Percentiles rank a stretch among this genome's conserved stretches.
Evolutionary conservation across 2,797 vertebrate species (phyloP).

Genomic region (Acipenser oxyrinchus): DNA sequence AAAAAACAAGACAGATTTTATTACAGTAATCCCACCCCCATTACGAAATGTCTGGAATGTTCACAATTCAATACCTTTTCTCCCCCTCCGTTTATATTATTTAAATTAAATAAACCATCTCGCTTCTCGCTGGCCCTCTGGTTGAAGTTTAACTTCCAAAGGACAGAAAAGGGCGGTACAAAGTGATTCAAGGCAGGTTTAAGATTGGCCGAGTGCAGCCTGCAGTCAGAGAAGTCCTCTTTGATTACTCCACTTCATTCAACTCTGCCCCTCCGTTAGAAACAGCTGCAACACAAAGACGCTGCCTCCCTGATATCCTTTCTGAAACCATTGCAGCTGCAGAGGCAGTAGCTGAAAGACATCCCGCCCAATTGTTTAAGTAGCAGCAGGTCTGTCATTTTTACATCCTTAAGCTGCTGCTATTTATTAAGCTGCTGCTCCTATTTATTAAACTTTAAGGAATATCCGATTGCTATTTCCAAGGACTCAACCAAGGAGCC

Average conservation of each 20-base stretch:
- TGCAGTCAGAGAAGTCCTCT: conserved; percentile 1
- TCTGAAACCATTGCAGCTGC: background rate
- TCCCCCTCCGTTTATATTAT: background rate
- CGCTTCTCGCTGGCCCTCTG: background rate
- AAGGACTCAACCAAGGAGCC: conserved; percentile 96
- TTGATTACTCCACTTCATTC: background rate
- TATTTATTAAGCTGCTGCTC: too few relatives aligned
- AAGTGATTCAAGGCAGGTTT: background rate
- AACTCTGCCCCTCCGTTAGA: background rate
- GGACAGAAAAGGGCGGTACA: background rate
- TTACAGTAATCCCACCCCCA: background rate
- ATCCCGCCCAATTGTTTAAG: too few relatives aligned
- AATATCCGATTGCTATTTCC: conserved; percentile 92
- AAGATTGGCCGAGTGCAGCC: background rate
- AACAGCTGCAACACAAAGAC: background rate
- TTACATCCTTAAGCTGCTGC: background rate
- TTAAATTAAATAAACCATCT: too few relatives aligned
- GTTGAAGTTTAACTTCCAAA: conserved; percentile 4
- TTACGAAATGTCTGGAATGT: conserved; percentile 8
- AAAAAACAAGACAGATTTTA: conserved; percentile 1
- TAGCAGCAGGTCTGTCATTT: background rate
- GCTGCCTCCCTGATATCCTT: background rate
- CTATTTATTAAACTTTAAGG: conserved; percentile 87
- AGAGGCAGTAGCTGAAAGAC: background rate
- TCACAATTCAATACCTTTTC: background rate